Evolutionary conservation across 2,797 vertebrate genomes (phyloP), one percentile per base, ranked within the genome.

Genomic region (Danio jaintianensis): DNA sequence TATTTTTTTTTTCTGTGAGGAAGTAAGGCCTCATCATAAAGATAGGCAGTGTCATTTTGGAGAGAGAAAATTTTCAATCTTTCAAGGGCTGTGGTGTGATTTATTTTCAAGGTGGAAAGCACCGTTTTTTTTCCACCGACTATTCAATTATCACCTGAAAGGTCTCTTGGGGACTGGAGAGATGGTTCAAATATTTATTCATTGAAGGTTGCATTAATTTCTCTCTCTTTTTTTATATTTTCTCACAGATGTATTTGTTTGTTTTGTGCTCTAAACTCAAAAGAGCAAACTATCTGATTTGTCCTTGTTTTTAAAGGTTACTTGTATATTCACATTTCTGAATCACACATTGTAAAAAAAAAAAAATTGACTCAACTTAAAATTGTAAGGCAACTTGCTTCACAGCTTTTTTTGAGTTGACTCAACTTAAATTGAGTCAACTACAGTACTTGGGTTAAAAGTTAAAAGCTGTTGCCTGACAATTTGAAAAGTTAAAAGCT

Each of bases 41-140:
- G 50, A 77, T 67, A 67, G 75, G 40, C 75, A 56, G 63, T 67
- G 75, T 81, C 71, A 69, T 59, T 75, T 75, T 68, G 66, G 36
- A 75, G 20, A 69, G 72, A 50, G 55, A 61, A 48, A 69, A 40
- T 22, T 69, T 75, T 29, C 55, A 70, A 81, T 59, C 71, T 62
- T 45, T 69, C 42, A n/a, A 16, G 3, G 48, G 20, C 20, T 62
- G n/a, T 9, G 47, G 56, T 63, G 36, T 69, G 64, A 62, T 63
- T 70, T 62, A n/a, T n/a, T 76, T 77, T 67, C 40, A 77, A 77
- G 63, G 62, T 66, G 62, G 50, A 76, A 76, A 64, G 50, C 11
- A 7, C 15, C 10, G 7, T 36, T 67, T 77, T 66, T 40, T 29
- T 29, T 29, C 18, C 13, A 7, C 15, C 0, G 5, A 56, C 75